Evolutionary conservation across 2,888 invertebrate species (phyloP).

Genomic region (Microctonus hyperodae): DNA sequence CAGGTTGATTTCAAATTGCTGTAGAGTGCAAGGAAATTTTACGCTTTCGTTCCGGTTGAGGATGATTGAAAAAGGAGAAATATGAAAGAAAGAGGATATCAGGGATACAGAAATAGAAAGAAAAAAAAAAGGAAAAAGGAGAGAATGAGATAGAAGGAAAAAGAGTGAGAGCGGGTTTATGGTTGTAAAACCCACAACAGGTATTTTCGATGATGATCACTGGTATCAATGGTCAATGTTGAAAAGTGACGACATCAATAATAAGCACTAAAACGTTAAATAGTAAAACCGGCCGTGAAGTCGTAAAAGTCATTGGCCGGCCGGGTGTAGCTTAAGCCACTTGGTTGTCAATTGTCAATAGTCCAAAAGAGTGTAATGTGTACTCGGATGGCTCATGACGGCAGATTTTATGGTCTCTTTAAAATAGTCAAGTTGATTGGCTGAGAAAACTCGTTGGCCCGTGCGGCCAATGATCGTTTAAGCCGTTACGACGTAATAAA

Average conservation of each 20-base stretch:
- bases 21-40: not conserved
- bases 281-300: constrained; percentile 37
- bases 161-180: not conserved
- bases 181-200: constrained; percentile 19
- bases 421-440: constrained; percentile 6
- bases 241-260: not conserved
- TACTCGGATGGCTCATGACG: constrained; percentile 53
- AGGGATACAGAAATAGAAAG: not conserved
- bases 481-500: constrained; percentile 61
- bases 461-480: constrained; percentile 56
- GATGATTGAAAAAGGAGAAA: not conserved
- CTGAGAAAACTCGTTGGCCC: constrained; percentile 28
- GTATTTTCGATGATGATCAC: constrained; percentile 15
- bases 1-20: not conserved
- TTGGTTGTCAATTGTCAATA: constrained; percentile 51
- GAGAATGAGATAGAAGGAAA: not conserved
- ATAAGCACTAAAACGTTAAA: constrained; percentile 14
- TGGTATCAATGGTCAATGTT: constrained; percentile 11
- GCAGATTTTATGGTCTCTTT: constrained; percentile 32
- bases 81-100: not conserved
- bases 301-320: constrained; percentile 57
- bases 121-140: not conserved
- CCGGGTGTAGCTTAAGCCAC: constrained; percentile 37
- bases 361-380: constrained; percentile 49
- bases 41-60: not conserved